Evolutionary conservation across 2,113 vertebrate species (phyloP), one percentile per base, ranked within the genome.

Genomic region (Cricetomys ansorgei): DNA sequence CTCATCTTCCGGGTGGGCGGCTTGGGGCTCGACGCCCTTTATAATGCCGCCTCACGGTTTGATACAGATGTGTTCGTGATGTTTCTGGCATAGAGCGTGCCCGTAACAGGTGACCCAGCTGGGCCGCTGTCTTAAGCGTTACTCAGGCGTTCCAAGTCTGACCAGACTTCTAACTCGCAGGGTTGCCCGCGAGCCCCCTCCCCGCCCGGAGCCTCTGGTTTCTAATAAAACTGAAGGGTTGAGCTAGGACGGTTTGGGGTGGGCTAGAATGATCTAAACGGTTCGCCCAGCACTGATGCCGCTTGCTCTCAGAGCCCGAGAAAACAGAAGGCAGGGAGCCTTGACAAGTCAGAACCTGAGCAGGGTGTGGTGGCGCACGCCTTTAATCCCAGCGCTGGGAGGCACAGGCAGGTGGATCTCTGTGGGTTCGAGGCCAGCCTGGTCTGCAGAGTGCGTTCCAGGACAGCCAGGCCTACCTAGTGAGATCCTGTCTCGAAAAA

Each of bases 281-380:
- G 40, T 43, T 37, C 79, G 73, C 17, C 48, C 43, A 55, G 95
- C 0, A 8, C 40, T 72, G 11, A 25, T 1, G 12, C 2, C 6
- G 19, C 17, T 2, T 34, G n/a, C 31, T 76, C 53, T 57, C 55
- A 40, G 76, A 50, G 6, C 31, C n/a, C 43, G 16, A 43, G 81
- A 37, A 91, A 87, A 76, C 29, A 62, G 88, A 73, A 25, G 37
- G 40, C 88, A 40, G 17, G 80, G 81, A 43, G 75, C 55, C 53
- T 55, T 73, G 59, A 62, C 88, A 76, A 45, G n/a, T 73, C 34
- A n/a, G 57, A 69, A 48, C 31, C 16, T 27, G 21, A 27, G n/a
- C n/a, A n/a, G n/a, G n/a, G 11, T 40, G 12, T 40, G 0, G 34
- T 25, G 21, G 79, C 6, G 0, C 23, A 81, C 55, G 5, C 37